These are phyloP conservation scores for Diaphora mendica DNA, from an alignment of 2,888 invertebrate genomes.

Conservation along the genomic window DNA sequence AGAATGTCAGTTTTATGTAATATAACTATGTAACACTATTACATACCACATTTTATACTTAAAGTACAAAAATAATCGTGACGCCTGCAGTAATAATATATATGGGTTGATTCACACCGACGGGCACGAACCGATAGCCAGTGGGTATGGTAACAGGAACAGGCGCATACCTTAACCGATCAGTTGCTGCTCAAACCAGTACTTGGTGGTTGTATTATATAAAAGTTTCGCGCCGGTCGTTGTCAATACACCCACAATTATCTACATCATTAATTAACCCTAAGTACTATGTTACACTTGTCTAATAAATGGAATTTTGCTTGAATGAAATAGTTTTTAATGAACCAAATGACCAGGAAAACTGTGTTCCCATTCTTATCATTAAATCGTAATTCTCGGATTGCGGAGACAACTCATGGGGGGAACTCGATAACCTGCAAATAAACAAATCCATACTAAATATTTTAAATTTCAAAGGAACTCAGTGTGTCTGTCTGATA, in stretches of 20 bases:
- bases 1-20: constrained; percentile 5
- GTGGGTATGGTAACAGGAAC: not conserved
- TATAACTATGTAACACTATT: constrained; percentile 21
- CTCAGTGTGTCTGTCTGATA: too few relatives aligned
- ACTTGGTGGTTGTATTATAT: not conserved
- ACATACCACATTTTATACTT: constrained; percentile 23
- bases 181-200: not conserved
- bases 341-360: constrained; percentile 21
- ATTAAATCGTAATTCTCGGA: constrained; percentile 16
- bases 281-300: constrained; percentile 33
- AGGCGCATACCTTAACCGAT: not conserved
- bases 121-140: not conserved
- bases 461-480: not conserved
- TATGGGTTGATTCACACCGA: not conserved
- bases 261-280: constrained; percentile 35
- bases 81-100: constrained; percentile 22
- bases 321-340: constrained; percentile 18
- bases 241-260: constrained; percentile 26
- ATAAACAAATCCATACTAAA: not conserved
- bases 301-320: constrained; percentile 26
- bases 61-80: constrained; percentile 38
- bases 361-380: constrained; percentile 11
- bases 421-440: constrained; percentile 20
- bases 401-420: constrained; percentile 13
- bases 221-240: not conserved